Evolutionary conservation across 2,888 invertebrate species (phyloP).

Genomic region (Hetaerina titia): DNA sequence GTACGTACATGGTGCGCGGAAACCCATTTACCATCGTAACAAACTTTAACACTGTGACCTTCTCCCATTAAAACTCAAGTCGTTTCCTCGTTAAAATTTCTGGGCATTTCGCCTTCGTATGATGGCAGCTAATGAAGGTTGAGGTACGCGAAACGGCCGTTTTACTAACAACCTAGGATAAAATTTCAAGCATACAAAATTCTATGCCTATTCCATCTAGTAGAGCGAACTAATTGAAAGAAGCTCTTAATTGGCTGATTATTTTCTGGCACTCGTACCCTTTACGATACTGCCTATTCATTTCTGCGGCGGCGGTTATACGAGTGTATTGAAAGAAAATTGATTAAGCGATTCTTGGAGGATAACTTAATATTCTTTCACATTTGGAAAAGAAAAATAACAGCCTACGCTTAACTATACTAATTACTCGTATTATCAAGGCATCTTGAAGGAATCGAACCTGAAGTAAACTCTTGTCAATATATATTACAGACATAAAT

Average conservation of each 20-base stretch:
- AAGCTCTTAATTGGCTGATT: slow-evolving; percentile 27
- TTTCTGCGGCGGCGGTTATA: too few relatives aligned
- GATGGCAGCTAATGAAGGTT: slow-evolving; percentile 15
- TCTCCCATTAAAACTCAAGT: slow-evolving; percentile 25
- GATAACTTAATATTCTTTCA: too few relatives aligned
- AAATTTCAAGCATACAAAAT: background rate
- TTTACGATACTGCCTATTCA: too few relatives aligned
- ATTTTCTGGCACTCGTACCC: background rate
- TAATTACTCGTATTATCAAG: too few relatives aligned
- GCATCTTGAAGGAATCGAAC: too few relatives aligned
- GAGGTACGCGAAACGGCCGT: background rate
- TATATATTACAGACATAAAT: too few relatives aligned
- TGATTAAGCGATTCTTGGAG: too few relatives aligned
- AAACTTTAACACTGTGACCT: slow-evolving; percentile 27
- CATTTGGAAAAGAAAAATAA: too few relatives aligned
- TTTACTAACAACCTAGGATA: background rate
- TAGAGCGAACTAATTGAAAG: background rate
- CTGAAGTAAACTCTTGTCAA: too few relatives aligned
- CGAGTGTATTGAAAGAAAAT: too few relatives aligned
- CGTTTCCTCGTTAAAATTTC: slow-evolving; percentile 2
- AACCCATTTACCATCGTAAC: background rate
- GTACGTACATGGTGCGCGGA: background rate
- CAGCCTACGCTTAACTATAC: too few relatives aligned
- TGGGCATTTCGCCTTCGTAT: background rate
- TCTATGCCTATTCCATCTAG: background rate